These are phyloP conservation scores for Aeoliscus strigatus DNA, from an alignment of 2,797 vertebrate genomes.

Conservation along the genomic window DNA sequence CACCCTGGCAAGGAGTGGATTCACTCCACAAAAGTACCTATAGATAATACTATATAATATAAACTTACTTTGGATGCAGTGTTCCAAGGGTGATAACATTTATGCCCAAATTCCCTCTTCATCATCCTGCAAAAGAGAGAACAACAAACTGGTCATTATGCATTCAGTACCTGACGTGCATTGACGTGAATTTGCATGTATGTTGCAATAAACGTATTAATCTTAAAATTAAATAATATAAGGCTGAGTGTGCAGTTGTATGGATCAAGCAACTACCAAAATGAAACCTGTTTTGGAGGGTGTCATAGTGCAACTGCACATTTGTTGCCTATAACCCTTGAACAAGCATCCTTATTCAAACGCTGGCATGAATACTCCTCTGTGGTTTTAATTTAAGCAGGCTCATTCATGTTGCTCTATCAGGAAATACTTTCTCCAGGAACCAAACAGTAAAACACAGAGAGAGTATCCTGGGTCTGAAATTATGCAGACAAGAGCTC, in stretches of 20 bases:
- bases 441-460: slow-evolving; percentile 51
- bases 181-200: slow-evolving; percentile 2
- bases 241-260: no score
- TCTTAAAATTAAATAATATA: slow-evolving; percentile 2
- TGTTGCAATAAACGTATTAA: slow-evolving; percentile 5
- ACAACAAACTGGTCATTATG: slow-evolving; percentile 7
- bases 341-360: no score
- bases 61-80: slow-evolving; percentile 74
- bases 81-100: slow-evolving; percentile 68
- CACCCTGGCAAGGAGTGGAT: slow-evolving; percentile 13
- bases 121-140: slow-evolving; percentile 81
- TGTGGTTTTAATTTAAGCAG: slow-evolving; percentile 45
- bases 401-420: slow-evolving; percentile 40
- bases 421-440: slow-evolving; percentile 38
- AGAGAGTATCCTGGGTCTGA: slow-evolving; percentile 46
- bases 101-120: slow-evolving; percentile 98
- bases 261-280: no score
- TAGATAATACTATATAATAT: background rate
- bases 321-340: no score
- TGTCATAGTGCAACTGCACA: no score
- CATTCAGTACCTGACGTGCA: slow-evolving; percentile 3
- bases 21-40: slow-evolving; percentile 1
- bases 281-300: no score
- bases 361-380: no score
- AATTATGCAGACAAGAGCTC: slow-evolving; percentile 52